Evolutionary conservation across 2,888 invertebrate species (phyloP), one percentile per base, ranked within the genome.

Genomic region (Frankliniella fusca): DNA sequence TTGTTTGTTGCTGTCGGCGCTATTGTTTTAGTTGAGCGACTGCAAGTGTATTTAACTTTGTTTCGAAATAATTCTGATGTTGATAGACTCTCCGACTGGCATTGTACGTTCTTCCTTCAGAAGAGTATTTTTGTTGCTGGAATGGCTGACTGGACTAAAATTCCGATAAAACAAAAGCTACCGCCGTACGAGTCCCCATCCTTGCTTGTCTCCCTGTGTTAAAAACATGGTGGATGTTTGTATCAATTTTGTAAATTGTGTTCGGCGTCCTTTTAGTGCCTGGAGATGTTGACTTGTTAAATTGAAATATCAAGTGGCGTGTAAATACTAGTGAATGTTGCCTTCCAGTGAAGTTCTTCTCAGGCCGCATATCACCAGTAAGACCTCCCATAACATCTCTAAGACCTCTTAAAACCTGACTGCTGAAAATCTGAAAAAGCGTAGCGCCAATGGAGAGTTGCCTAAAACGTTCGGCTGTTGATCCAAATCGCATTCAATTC

Each of bases 221-320:
- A 61, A 76, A 76, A 76, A 76, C 70, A 76, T 76, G 70, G 70
- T 76, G 70, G 70, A 76, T 76, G 70, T 76, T 76, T 76, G 70
- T 76, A 76, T 76, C 27, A 76, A 76, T 23, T 76, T 76, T 76
- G 70, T 76, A 23, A 54, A 76, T 76, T 76, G 70, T 76, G 70
- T 23, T 76, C 70, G 70, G 70, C 70, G 70, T 76, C 70, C 23
- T 23, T 61, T 8, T 27, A n/a, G n/a, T 27, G 12, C 23, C 12
- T 27, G 23, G 27, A 76, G 27, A 76, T 23, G 70, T 27, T 27
- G 70, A 27, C 3, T 12, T 15, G 10, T 10, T 12, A 20, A 54
- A 54, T 12, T 54, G 20, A 5, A 9, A 11, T 15, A 15, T 15
- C 5, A 54, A 54, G 54, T 20, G 54, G 0, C 18, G 12, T 54